Percentiles rank a stretch among this genome's conserved stretches.
These are phyloP conservation scores for Melitaea athalia DNA, from an alignment of 2,888 invertebrate genomes.

Conservation along the genomic window DNA sequence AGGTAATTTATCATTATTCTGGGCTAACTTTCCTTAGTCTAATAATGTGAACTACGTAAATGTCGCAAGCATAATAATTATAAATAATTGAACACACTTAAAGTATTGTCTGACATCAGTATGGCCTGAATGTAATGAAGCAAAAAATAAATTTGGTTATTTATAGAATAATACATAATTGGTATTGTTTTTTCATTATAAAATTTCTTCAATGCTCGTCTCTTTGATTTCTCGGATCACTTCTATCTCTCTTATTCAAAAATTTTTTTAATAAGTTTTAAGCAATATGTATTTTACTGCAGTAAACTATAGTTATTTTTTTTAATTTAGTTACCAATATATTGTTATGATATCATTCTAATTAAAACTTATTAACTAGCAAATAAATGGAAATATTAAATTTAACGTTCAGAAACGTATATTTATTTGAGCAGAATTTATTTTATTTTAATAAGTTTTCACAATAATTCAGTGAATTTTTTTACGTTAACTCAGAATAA, in stretches of 20 bases:
- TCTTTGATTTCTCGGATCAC: conserved; percentile 34
- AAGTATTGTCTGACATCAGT: background rate
- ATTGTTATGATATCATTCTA: too few species aligned
- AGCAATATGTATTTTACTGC: too few species aligned
- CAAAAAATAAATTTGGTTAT: conserved; percentile 11
- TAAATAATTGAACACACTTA: background rate
- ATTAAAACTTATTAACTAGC: too few species aligned
- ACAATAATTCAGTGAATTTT: too few species aligned
- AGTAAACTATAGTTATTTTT: too few species aligned
- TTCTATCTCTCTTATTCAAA: conserved; percentile 32
- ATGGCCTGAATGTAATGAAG: background rate
- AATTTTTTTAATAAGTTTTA: conserved; percentile 17
- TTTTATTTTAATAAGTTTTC: too few species aligned
- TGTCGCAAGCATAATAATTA: background rate
- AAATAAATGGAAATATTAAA: too few species aligned
- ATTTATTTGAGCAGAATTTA: too few species aligned
- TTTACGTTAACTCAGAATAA: too few species aligned
- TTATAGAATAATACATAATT: conserved; percentile 28
- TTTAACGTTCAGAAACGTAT: too few species aligned
- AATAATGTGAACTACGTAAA: background rate
- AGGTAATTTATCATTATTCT: conserved; percentile 5
- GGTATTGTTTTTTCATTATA: conserved; percentile 33
- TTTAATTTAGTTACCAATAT: too few species aligned
- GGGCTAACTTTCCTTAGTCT: background rate
- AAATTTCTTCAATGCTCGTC: conserved; percentile 27